Conservation (phyloP, 2,888 invertebrate genomes). For the Netelia inedita region DNA sequence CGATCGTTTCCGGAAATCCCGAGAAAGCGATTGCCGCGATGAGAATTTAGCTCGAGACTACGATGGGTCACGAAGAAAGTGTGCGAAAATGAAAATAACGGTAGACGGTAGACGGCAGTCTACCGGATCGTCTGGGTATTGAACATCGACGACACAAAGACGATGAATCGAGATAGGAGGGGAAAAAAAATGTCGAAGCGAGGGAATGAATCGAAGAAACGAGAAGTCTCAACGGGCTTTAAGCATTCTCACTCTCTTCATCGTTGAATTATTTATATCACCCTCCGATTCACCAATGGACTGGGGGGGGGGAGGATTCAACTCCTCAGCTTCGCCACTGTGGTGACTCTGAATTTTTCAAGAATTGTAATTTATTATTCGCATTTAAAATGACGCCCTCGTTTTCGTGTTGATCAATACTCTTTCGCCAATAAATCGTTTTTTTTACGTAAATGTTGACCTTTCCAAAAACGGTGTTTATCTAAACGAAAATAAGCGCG, state of each 20-base stretch:
- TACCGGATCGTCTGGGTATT: constrained; percentile 42
- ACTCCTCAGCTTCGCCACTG: constrained; percentile 27
- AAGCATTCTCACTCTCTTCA: constrained; percentile 42
- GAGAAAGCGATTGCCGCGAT: constrained; percentile 18
- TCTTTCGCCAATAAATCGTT: not conserved
- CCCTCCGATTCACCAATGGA: constrained; percentile 46
- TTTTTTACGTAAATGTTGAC: not conserved
- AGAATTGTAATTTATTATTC: constrained; percentile 62
- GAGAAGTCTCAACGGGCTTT: constrained; percentile 45
- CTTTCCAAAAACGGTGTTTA: not conserved
- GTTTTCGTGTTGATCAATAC: not conserved
- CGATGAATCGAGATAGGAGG: constrained; percentile 48
- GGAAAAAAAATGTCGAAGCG: constrained; percentile 66
- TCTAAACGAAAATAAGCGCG: no score
- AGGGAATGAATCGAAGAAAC: constrained; percentile 68
- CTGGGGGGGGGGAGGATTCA: constrained; percentile 38
- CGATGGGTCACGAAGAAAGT: not conserved
- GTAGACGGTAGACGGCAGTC: constrained; percentile 6
- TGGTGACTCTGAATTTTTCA: constrained; percentile 47
- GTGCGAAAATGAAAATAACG: constrained; percentile 24
- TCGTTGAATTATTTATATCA: constrained; percentile 61
- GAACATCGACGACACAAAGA: constrained; percentile 33
- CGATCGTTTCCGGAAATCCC: constrained; percentile 11
- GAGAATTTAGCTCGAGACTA: not conserved
- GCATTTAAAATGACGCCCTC: constrained; percentile 49